Percentiles rank a stretch among this genome's conserved stretches.
These are phyloP conservation scores for Neocrepidodera transversa DNA, from an alignment of 2,888 invertebrate species.

Conservation along the genomic window DNA sequence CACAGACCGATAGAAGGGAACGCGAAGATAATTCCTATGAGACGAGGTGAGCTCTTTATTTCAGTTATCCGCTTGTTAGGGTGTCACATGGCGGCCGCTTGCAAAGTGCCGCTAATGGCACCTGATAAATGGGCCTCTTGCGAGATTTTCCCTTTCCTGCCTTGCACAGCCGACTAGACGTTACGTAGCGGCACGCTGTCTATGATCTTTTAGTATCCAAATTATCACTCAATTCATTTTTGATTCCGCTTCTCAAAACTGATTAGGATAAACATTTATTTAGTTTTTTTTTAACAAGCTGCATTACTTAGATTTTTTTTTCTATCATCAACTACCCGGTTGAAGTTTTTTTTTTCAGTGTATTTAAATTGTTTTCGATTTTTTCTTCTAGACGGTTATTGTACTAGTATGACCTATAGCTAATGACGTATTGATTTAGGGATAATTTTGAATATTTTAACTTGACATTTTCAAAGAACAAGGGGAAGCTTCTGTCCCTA, in stretches of 20 bases:
- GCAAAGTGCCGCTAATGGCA: conserved; percentile 56
- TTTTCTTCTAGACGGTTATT: background rate
- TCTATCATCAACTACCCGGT: too few species aligned
- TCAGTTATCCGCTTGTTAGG: conserved; percentile 57
- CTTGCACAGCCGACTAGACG: conserved; percentile 7
- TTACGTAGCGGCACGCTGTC: conserved; percentile 4
- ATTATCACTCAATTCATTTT: background rate
- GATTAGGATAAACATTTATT: too few species aligned
- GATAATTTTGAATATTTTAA: too few species aligned
- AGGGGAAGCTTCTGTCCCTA: background rate
- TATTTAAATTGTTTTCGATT: too few species aligned
- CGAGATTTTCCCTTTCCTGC: conserved; percentile 26
- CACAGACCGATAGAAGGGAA: conserved; percentile 43
- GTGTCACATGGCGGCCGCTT: conserved; percentile 53
- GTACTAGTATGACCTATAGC: background rate
- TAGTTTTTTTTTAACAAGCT: too few species aligned
- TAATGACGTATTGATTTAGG: background rate
- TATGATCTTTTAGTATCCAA: background rate
- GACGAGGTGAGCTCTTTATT: conserved; percentile 57
- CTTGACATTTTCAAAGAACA: background rate
- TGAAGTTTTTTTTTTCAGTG: too few species aligned
- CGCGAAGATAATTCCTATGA: conserved; percentile 53
- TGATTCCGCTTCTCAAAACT: background rate
- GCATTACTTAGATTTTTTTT: too few species aligned
- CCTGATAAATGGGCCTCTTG: conserved; percentile 54